Base-by-base conservation (phyloP, 2,888 invertebrate species). In the Diarsia rubi region DNA sequence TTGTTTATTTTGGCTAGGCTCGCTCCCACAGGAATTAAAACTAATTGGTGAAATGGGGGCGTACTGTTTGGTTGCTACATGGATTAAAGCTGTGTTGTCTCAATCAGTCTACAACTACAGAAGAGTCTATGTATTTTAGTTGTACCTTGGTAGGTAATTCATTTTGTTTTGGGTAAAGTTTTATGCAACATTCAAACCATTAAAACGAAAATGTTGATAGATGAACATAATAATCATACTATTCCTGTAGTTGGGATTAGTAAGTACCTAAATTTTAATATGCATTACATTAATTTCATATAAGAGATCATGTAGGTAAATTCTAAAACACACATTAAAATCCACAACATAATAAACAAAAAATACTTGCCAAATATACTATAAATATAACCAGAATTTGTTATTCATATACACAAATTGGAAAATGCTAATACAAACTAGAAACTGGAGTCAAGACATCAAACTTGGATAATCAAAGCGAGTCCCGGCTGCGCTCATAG, bases 381-480 rank as follows among this genome's bases (percentile, higher is more conserved):
- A 69, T 70, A 76, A 84, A 82, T 77, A 72, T 77, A 82, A n/a
- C 24, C 57, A 27, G 1, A 87, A 82, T 87, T 73, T 81, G 83
- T 78, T 81, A 93, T 93, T 92, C 91, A 91, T 90, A 92, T 92
- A 87, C 90, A 89, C 90, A 94, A 94, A 95, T 95, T 95, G 94
- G 93, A 93, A 94, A 94, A 95, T 95, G 95, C 93, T 93, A 95
- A 95, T 95, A 85, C 89, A 83, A 87, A 86, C 90, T 89, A 90
- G 89, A 91, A 90, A 91, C 91, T 91, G 88, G 90, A 91, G 91
- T 90, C 91, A 94, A 94, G 94, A 94, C 93, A 92, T 95, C 95
- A 95, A 94, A 95, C 95, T 95, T 96, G 93, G 93, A 95, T 95
- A 95, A 95, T 95, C 95, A 95, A 95, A 95, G 94, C 88, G 88